Base-by-base conservation (phyloP, 1,140 invertebrate genomes). In the Ostrea denselamellosa region DNA sequence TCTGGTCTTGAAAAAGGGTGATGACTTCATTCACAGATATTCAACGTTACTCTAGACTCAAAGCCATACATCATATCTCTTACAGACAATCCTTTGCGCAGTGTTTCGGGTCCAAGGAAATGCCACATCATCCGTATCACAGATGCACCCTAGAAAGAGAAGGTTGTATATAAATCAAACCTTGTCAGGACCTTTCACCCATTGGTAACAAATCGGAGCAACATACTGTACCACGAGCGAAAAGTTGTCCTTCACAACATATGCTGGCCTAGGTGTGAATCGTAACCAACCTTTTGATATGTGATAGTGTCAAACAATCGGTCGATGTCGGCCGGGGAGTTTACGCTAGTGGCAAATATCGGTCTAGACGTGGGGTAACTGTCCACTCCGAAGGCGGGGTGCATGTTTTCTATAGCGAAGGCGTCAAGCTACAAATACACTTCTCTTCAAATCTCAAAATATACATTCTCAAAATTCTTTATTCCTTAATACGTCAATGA, bases 121-220 rank as follows among this genome's bases (percentile, higher is more conserved):
- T 98, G 96, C 89, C 97, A 96, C 97, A 99, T 98, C 98, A 99
- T 99, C 44, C 98, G 96, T 62, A 99, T 97, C 25, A 99, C 97
- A 0, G 98, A 97, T 22, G 97, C 97, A 22, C 98, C 98, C 97
- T 95, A 92, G n/a, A 90, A 54, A 52, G 19, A n/a, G 17, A 53
- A n/a, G 19, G 17, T 0, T 56, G 56, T 58, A 58, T 58, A 17
- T 62, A 62, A 8, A 19, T 19, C 2, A 17, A 17, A 62, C 1
- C 34, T 5, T 5, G 5, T 2, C 34, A 44, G 34, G 34, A 44
- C 34, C n/a, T 44, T 44, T 2, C 34, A 44, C 2, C 34, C 1
- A 44, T 44, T 44, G 1, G 1, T 44, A 44, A 44, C 5, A 44
- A 44, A 44, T 44, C 34, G 34, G 5, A 44, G 1, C 34, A 44